Percentiles rank a stretch among this genome's conserved stretches.
Evolutionary conservation across 2,113 vertebrate species (phyloP).

Genomic region (Atlantisia rogersi): DNA sequence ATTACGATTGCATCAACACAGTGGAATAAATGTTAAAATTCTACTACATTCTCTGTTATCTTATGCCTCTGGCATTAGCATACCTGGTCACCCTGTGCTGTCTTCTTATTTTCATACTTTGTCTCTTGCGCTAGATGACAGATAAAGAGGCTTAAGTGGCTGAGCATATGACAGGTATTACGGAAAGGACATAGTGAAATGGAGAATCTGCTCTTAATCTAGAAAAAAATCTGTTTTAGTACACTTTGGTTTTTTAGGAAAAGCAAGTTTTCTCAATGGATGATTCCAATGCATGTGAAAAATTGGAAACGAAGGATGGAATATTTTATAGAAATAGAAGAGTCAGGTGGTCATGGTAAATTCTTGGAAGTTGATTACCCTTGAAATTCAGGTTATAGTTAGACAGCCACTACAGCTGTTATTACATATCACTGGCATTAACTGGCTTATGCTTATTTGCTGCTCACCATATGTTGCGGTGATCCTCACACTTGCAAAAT

Average conservation of each 20-base stretch:
- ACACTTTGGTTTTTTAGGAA: not conserved
- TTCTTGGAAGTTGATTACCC: not conserved
- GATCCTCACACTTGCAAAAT: not conserved
- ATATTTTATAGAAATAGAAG: not conserved
- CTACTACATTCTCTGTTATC: not conserved
- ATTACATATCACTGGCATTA: not conserved
- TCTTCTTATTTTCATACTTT: not conserved
- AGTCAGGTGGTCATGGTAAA: not conserved
- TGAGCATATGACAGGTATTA: not conserved
- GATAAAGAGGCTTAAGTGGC: not conserved
- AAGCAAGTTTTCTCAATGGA: not conserved
- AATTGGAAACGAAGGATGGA: not conserved
- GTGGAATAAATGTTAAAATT: not conserved
- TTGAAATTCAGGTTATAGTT: not conserved
- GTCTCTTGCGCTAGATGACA: not conserved
- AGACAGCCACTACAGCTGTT: not conserved
- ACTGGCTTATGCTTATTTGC: not conserved
- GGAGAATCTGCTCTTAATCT: not conserved
- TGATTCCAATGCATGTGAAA: not conserved
- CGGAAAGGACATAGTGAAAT: not conserved
- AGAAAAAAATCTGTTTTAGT: not conserved
- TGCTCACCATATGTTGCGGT: not conserved
- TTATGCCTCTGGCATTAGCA: not conserved
- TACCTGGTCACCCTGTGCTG: not conserved
- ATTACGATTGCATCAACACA: not conserved